Evolutionary conservation across 2,888 invertebrate genomes (phyloP), one percentile per base, ranked within the genome.

Genomic region (Petrophora chlorosata): DNA sequence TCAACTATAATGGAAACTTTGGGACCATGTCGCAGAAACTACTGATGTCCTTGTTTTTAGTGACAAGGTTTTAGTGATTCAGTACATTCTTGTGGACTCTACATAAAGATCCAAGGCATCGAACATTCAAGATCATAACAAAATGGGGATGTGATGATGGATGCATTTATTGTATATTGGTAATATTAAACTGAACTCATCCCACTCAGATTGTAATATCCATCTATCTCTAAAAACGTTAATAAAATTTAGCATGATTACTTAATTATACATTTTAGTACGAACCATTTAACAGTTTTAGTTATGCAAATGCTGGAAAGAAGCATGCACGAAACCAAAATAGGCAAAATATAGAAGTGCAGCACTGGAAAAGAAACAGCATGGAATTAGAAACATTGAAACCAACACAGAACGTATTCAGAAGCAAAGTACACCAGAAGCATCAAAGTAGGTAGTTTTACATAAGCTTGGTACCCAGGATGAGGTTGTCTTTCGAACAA

Each of bases 271-370:
- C n/a, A n/a, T n/a, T n/a, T n/a, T n/a, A n/a, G n/a, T n/a, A n/a
- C n/a, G 23, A 33, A 25, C 12, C 33, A 36, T 45, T 46, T 33
- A 35, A 36, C 13, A 35, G 4, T 14, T 30, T 14, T 29, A 19
- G 41, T 41, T 33, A 47, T 32, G 39, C 39, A 29, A 29, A 42
- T 45, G 38, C 33, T 38, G 14, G 14, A 32, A 29, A 33, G 15
- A 52, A 52, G 39, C 52, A 47, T 52, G 52, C 52, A 17, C 15
- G 25, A 23, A 30, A 52, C 33, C 14, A 15, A 35, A 47, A 40
- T 17, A 12, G 13, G 46, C 43, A 47, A 52, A 39, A 8, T 25
- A 40, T 14, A 10, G 5, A 28, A 49, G 16, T 38, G 26, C 42
- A 28, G 5, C 26, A 32, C 26, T 32, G 26, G 19, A 25, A 29